Conservation (phyloP, 2,888 invertebrate species). For the Stenotaenia linearis region DNA sequence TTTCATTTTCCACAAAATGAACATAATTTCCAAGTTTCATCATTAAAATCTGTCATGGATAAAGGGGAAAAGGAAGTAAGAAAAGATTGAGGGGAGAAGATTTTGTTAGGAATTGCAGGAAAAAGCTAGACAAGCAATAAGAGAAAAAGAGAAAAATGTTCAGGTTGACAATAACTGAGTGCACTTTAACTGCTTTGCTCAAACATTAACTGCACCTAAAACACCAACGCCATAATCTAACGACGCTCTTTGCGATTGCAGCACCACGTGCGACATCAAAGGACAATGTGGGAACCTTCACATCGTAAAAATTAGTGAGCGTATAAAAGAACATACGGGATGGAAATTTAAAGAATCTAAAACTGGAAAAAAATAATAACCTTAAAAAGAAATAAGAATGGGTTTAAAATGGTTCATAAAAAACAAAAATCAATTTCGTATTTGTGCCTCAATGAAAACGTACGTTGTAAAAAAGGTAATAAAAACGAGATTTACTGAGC, state of each 20-base stretch:
- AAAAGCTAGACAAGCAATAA: slow-evolving; percentile 11
- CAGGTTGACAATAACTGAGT: slow-evolving; percentile 26
- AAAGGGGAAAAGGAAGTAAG: not conserved
- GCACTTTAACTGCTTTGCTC: slow-evolving; percentile 24
- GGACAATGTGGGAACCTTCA: slow-evolving; percentile 20
- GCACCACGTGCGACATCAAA: slow-evolving; percentile 5
- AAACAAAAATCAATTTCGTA: slow-evolving; percentile 6
- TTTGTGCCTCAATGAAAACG: not conserved
- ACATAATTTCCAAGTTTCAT: not conserved
- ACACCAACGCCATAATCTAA: slow-evolving; percentile 14
- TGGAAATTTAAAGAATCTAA: slow-evolving; percentile 11
- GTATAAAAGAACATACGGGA: slow-evolving; percentile 19
- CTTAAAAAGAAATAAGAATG: not conserved
- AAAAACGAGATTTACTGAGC: not conserved
- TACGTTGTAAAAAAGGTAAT: not conserved
- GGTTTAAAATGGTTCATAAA: not conserved
- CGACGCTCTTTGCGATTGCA: slow-evolving; percentile 15
- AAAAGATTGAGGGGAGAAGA: not conserved
- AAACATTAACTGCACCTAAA: slow-evolving; percentile 26
- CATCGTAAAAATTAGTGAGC: slow-evolving; percentile 16
- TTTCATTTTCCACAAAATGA: not conserved
- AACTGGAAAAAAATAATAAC: not conserved
- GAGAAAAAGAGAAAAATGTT: not conserved
- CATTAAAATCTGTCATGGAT: slow-evolving; percentile 14
- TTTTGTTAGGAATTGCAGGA: slow-evolving; percentile 10